Evolutionary conservation across 2,797 vertebrate species (phyloP).

Genomic region (Emydoidea blandingii): DNA sequence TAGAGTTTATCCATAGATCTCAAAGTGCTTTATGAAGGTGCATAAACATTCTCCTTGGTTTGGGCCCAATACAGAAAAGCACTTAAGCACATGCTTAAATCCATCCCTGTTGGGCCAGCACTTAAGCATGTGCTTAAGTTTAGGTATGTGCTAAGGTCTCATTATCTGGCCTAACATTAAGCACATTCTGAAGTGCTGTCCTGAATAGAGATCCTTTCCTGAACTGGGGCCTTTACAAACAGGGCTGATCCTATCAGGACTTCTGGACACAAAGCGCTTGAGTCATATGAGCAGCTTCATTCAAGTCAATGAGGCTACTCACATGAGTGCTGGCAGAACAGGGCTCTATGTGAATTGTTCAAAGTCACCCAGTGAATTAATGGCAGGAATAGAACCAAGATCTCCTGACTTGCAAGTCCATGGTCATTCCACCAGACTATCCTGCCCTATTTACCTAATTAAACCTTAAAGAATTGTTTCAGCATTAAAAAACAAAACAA

Average conservation of each 20-base stretch:
- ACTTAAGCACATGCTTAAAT: background rate
- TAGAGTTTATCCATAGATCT: background rate
- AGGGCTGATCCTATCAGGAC: background rate
- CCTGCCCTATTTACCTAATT: background rate
- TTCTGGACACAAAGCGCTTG: background rate
- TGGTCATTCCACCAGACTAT: accelerated
- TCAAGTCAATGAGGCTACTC: accelerated
- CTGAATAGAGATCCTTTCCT: background rate
- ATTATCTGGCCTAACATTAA: background rate
- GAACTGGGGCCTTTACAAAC: background rate
- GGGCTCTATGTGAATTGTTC: background rate
- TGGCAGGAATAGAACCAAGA: accelerated
- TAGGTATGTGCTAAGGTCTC: background rate
- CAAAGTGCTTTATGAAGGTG: background rate
- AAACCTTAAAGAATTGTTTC: background rate
- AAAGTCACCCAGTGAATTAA: background rate
- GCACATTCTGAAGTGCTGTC: background rate
- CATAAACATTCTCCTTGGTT: background rate
- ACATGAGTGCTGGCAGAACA: background rate
- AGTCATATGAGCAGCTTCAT: background rate
- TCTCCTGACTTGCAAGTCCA: background rate
- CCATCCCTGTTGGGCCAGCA: background rate
- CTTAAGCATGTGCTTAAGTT: accelerated
- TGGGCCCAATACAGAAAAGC: background rate
- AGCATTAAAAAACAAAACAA: background rate